Percentiles rank a stretch among this genome's conserved stretches.
Evolutionary conservation across 2,797 vertebrate species (phyloP).

Genomic region (Xyrichtys novacula): DNA sequence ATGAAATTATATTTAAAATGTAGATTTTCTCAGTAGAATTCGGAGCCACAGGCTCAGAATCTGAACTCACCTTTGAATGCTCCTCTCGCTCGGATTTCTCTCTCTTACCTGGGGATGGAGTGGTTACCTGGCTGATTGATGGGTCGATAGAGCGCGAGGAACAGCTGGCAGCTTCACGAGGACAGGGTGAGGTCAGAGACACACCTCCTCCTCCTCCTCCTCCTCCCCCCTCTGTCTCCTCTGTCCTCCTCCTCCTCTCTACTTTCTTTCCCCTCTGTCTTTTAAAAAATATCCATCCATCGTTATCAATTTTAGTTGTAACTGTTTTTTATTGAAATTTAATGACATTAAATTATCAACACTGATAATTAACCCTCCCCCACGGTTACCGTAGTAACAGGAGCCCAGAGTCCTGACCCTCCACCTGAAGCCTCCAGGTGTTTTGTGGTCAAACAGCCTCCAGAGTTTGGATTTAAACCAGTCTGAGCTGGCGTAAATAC

Average conservation of each 20-base stretch:
- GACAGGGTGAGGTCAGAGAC: neutral
- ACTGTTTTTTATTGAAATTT: too few relatives aligned
- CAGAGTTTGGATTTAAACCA: conserved; percentile 3
- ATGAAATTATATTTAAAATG: neutral
- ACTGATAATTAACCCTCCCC: too few relatives aligned
- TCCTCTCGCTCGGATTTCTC: neutral
- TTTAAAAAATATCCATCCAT: too few relatives aligned
- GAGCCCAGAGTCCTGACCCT: too few relatives aligned
- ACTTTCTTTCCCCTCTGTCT: too few relatives aligned
- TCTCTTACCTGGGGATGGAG: neutral
- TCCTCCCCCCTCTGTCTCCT: neutral
- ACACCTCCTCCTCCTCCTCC: neutral
- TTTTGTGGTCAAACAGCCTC: neutral
- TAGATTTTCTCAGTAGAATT: neutral
- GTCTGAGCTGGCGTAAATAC: neutral
- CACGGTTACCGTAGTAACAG: neutral
- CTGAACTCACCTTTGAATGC: conserved; percentile 4
- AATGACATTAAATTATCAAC: too few relatives aligned
- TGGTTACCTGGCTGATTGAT: neutral
- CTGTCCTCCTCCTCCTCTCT: neutral
- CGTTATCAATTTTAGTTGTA: too few relatives aligned
- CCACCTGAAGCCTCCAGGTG: neutral
- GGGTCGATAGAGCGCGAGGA: neutral
- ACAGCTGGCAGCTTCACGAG: neutral
- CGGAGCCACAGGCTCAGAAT: neutral